Evolutionary conservation across 2,888 invertebrate species (phyloP), one percentile per base, ranked within the genome.

Genomic region (Callimorpha dominula): DNA sequence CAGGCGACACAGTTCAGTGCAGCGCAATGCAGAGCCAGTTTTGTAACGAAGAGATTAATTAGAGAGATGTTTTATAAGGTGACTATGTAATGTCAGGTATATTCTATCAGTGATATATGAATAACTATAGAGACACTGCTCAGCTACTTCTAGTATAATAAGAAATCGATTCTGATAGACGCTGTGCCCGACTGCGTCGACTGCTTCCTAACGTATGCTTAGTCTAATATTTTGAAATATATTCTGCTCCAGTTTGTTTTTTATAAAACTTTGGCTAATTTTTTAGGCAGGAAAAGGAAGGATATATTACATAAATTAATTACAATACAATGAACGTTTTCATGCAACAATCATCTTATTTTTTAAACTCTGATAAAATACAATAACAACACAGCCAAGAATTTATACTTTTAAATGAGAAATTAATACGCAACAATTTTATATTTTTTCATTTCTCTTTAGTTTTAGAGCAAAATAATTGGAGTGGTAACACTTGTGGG

Each of bases 401-500:
- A 68, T 80, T 81, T 80, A 75, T 17, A 76, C 67, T 71, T 76
- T 71, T 14, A 73, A 77, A 81, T 72, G n/a, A 72, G 31, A 64
- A 15, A 63, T 75, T 66, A 68, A 65, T 65, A 20, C 20, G 62
- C 54, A 20, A 46, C 70, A 73, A 77, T 76, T 81, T 78, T 70
- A 70, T 76, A 72, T 69, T 20, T 73, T 75, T 60, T 3, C 66
- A 80, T 78, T 76, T 80, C 66, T 70, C 43, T 9, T 17, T 15
- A 72, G 17, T 82, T 81, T 76, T 72, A 75, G 77, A 82, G 81
- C 75, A 79, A 81, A 81, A 76, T 71, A 81, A 82, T 81, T 81
- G 43, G n/a, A 67, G 52, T 67, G 20, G 54, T 40, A 72, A 68
- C 49, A 66, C 15, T 52, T 3, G 6, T 50, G n/a, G 50, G 43